Base-by-base conservation (phyloP, 2,888 invertebrate genomes). In the Pycnomerus fuliginosus region DNA sequence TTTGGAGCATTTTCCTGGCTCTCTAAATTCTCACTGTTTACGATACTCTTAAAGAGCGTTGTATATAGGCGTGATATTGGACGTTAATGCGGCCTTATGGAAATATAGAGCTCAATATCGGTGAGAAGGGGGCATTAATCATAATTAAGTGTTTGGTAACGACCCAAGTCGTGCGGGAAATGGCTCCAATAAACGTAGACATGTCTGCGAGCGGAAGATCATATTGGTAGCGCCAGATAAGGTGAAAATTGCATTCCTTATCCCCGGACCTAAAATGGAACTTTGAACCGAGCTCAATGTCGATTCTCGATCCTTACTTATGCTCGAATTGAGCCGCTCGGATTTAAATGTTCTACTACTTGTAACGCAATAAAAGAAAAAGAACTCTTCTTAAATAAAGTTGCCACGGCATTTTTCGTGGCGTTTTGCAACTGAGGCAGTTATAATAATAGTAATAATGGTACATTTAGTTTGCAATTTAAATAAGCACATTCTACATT, bases 41-140 rank as follows among this genome's bases (percentile, higher is more conserved):
- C 60, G 62, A 63, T 60, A 61, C 61, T 60, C 60, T 60, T 60
- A 61, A 60, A 61, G 60, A 53, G 55, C 54, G 56, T 60, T 60
- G 64, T 62, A 61, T 64, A 62, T 60, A 61, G 57, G 60, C 62
- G 62, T 58, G 61, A 64, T 65, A 66, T 65, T 74, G 73, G 74
- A 71, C 74, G 74, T 74, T 76, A 76, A 76, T 75, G 72, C 74
- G 74, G 74, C 73, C 75, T 76, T 76, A 76, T 76, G 76, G 75
- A 75, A 76, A 76, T 75, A 74, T 74, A 76, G 73, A 71, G 74
- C 73, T 74, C 75, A 75, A 76, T 76, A 75, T 76, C 74, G 73
- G 74, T 70, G 60, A 60, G 56, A 57, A 44, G 55, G 60, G 54
- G 55, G 60, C 66, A 68, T 69, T 68, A 67, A 68, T 69, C 67